A percentile compares a stretch with the other conserved stretches of the same genome.
phyloP scores from a whole-genome alignment of 2,113 vertebrate genomes.

The Lamprotornis superbus region DNA sequence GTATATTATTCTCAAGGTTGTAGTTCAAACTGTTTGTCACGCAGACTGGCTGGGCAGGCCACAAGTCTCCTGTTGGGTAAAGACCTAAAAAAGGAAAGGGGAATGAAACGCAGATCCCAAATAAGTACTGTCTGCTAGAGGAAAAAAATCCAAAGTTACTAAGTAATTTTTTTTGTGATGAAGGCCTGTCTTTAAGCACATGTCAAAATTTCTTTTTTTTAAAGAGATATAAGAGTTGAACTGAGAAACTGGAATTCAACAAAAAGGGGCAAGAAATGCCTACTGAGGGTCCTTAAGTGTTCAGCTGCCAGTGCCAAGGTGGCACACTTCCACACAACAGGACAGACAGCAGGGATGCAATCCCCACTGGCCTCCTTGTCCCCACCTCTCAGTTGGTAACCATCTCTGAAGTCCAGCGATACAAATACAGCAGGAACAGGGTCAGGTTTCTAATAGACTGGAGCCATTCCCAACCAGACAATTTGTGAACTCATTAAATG shows the following conservation, averaged over 20 bases:
- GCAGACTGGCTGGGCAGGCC: constrained; percentile 85
- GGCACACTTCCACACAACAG: not conserved
- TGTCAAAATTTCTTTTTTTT: not conserved
- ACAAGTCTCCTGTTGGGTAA: constrained; percentile 83
- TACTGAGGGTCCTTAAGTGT: not conserved
- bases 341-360: not conserved
- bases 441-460: not conserved
- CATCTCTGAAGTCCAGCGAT: not conserved
- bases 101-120: not conserved
- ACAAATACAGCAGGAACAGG: not conserved
- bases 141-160: not conserved
- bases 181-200: not conserved
- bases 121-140: not conserved
- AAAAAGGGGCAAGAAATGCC: not conserved
- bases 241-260: not conserved
- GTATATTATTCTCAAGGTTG: constrained; percentile 79
- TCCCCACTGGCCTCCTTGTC: not conserved
- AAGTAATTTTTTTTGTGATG: not conserved
- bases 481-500: not conserved
- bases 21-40: constrained; percentile 88
- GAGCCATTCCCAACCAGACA: not conserved
- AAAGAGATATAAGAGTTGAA: not conserved
- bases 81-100: constrained; percentile 61
- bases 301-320: not conserved
- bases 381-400: not conserved